phyloP scores from a whole-genome alignment of 2,797 vertebrate genomes.

The Alauda arvensis region DNA sequence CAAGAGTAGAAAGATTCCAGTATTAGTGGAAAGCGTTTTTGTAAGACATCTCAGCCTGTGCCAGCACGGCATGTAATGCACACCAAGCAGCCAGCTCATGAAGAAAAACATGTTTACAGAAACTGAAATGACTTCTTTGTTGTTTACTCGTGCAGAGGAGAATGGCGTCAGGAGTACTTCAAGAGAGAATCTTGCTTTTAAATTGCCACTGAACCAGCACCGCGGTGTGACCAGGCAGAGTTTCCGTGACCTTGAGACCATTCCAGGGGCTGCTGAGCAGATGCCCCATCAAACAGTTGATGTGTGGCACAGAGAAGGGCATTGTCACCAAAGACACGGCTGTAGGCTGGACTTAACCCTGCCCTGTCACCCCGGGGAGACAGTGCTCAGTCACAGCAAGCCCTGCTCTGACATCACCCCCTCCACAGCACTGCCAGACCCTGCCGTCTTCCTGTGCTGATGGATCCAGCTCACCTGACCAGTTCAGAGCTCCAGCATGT shows the following conservation, averaged over 20 bases:
- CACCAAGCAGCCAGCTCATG: conserved; percentile 46
- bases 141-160: conserved; percentile 47
- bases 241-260: not conserved
- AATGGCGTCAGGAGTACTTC: conserved; percentile 24
- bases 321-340: not conserved
- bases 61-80: conserved; percentile 48
- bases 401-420: not conserved
- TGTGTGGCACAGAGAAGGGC: not conserved
- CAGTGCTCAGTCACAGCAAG: not conserved
- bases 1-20: conserved; percentile 36
- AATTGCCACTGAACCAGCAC: not conserved
- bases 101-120: conserved; percentile 66
- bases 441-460: not conserved
- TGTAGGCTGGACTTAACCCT: not conserved
- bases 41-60: conserved; percentile 24
- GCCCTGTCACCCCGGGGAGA: not conserved
- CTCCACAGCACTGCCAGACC: not conserved
- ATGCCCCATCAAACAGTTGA: not conserved
- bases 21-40: conserved; percentile 55
- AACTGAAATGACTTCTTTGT: conserved; percentile 52
- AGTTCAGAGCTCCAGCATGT: not conserved
- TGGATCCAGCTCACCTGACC: not conserved
- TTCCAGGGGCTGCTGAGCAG: conserved; percentile 2
- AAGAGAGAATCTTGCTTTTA: conserved; percentile 25
- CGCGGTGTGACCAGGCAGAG: not conserved